Conservation (phyloP, 2,113 vertebrate species). For the Apteryx mantelli region DNA sequence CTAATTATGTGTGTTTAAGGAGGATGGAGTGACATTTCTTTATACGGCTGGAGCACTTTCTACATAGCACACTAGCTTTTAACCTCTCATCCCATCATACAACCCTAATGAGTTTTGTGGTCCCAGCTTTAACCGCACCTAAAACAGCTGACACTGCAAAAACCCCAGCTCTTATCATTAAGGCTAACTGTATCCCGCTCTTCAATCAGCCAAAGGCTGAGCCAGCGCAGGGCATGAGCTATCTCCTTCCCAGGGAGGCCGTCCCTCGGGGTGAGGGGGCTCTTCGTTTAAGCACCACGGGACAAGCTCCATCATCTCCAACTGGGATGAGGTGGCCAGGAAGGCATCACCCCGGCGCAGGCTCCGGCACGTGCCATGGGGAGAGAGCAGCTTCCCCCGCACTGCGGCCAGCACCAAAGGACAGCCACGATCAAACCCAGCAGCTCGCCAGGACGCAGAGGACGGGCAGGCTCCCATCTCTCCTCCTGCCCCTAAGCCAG, state of each 20-base stretch:
- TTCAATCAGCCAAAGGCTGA: neutral
- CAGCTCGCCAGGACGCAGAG: neutral
- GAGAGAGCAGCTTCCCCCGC: neutral
- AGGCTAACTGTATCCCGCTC: neutral
- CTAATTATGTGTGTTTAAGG: neutral
- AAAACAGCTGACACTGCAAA: neutral
- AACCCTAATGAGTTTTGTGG: neutral
- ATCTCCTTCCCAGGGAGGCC: neutral
- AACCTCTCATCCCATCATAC: neutral
- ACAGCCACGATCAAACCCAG: neutral
- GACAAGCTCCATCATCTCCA: neutral
- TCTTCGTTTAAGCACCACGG: neutral
- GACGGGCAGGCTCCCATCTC: neutral
- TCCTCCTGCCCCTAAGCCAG: neutral
- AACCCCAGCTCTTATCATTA: neutral
- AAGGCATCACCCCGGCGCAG: neutral
- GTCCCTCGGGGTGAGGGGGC: neutral
- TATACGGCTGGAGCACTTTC: neutral
- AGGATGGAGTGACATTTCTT: slow-evolving; percentile 3
- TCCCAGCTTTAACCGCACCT: neutral
- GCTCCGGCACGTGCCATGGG: accelerated
- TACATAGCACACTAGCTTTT: neutral
- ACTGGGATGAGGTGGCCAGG: accelerated
- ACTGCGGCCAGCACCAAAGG: neutral
- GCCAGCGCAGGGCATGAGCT: neutral